A percentile compares a stretch with the other conserved stretches of the same genome.
Conservation (phyloP, 53 echinoderm and acorn worm genomes). For the Luidia sarsii region DNA sequence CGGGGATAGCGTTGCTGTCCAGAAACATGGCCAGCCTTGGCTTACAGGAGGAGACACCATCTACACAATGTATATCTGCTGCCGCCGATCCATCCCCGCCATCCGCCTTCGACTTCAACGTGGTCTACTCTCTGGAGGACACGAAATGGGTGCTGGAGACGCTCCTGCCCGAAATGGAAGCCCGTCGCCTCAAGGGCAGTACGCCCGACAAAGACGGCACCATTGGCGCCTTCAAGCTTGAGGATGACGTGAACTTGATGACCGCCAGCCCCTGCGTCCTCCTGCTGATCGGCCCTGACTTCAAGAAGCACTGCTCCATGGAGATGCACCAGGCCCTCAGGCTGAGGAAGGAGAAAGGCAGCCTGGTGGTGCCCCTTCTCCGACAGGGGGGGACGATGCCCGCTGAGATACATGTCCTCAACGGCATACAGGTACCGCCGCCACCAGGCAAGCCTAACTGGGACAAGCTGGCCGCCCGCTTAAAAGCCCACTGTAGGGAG, state of each 20-base stretch:
- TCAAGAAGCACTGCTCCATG: neutral
- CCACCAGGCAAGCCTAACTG: neutral
- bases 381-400: neutral
- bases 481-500: no score
- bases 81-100: no score
- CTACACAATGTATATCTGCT: no score
- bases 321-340: neutral
- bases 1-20: no score
- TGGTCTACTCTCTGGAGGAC: neutral
- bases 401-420: neutral
- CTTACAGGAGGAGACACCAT: no score
- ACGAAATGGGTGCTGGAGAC: neutral
- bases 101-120: slow-evolving; percentile 1
- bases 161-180: neutral
- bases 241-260: neutral
- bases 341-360: neutral
- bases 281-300: neutral
- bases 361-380: neutral
- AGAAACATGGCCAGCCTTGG: no score
- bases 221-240: neutral
- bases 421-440: neutral
- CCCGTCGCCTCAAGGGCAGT: neutral
- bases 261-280: neutral
- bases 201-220: neutral
- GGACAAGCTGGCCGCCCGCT: slow-evolving; percentile 1